Conservation (phyloP, 2,888 invertebrate genomes). For the Halictus quadricinctus region DNA sequence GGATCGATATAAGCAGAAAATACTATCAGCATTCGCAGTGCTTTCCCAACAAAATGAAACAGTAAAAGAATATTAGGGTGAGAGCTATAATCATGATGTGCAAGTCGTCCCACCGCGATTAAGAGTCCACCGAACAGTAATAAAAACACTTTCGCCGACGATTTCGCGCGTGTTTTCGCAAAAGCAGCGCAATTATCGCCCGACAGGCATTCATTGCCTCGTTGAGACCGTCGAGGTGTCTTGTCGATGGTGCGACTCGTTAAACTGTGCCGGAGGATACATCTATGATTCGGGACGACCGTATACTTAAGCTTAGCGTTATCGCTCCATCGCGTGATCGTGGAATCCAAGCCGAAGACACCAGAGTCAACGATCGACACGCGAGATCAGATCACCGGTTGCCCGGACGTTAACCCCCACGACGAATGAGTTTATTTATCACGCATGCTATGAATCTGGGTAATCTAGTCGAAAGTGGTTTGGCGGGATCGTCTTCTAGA, state of each 20-base stretch:
- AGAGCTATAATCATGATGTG: not conserved
- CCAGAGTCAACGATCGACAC: conserved; percentile 21
- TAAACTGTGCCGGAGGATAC: not conserved
- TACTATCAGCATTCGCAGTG: not conserved
- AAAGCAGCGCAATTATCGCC: conserved; percentile 17
- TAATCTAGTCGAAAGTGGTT: not conserved
- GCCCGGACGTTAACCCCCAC: conserved; percentile 7
- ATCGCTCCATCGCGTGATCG: conserved; percentile 35
- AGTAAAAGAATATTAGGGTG: not conserved
- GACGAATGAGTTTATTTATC: not conserved
- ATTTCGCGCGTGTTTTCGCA: conserved; percentile 11
- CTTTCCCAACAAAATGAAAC: not conserved
- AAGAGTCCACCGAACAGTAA: not conserved
- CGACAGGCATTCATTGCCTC: conserved; percentile 42
- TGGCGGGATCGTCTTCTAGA: not conserved
- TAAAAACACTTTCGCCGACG: conserved; percentile 30
- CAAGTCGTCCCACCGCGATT: conserved; percentile 17
- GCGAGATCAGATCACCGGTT: conserved; percentile 18
- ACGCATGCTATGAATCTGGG: not conserved
- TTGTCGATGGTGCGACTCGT: conserved; percentile 2
- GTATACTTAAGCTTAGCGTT: conserved; percentile 25
- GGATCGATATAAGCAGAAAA: not conserved
- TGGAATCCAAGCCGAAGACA: conserved; percentile 8
- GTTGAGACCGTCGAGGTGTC: conserved; percentile 18
- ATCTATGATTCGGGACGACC: conserved; percentile 4